Conservation (phyloP, 2,113 vertebrate species). For the Cepphus grylle region DNA sequence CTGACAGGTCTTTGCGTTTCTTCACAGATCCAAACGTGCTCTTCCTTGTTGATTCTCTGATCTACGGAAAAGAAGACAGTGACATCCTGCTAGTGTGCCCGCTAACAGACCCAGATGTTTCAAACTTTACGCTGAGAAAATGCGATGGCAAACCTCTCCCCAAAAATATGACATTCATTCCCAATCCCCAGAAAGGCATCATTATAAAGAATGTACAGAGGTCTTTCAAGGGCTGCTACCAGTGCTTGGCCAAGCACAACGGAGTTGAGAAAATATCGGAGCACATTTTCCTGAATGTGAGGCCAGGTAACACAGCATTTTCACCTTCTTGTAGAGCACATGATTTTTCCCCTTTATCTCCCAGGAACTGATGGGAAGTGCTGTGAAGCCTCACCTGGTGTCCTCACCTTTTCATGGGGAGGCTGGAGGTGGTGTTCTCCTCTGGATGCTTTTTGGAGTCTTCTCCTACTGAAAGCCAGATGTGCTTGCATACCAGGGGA, state of each 20-base stretch:
- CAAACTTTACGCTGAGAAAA: slow-evolving; percentile 76
- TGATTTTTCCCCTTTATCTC: background rate
- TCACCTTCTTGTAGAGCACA: background rate
- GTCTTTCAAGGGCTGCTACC: slow-evolving; percentile 82
- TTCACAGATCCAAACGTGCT: slow-evolving; percentile 83
- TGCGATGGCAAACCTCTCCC: slow-evolving; percentile 76
- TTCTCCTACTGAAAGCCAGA: background rate
- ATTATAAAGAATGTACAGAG: slow-evolving; percentile 76
- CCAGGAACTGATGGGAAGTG: background rate
- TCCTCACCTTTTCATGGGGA: background rate
- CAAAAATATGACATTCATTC: slow-evolving; percentile 70
- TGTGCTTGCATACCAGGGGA: background rate
- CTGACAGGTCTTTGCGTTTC: slow-evolving; percentile 18
- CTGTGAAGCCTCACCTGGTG: background rate
- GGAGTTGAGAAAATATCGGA: slow-evolving; percentile 51
- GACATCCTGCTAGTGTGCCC: slow-evolving; percentile 82
- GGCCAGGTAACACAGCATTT: slow-evolving; percentile 70
- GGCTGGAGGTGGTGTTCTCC: background rate
- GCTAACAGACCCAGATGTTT: slow-evolving; percentile 85
- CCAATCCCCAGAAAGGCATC: slow-evolving; percentile 84
- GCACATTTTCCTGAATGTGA: slow-evolving; percentile 69
- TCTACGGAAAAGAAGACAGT: slow-evolving; percentile 78
- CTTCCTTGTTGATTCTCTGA: slow-evolving; percentile 77
- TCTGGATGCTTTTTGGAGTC: background rate
- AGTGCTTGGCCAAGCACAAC: slow-evolving; percentile 77